Conservation (phyloP, 2,113 vertebrate species). For the Oophaga pumilio region DNA sequence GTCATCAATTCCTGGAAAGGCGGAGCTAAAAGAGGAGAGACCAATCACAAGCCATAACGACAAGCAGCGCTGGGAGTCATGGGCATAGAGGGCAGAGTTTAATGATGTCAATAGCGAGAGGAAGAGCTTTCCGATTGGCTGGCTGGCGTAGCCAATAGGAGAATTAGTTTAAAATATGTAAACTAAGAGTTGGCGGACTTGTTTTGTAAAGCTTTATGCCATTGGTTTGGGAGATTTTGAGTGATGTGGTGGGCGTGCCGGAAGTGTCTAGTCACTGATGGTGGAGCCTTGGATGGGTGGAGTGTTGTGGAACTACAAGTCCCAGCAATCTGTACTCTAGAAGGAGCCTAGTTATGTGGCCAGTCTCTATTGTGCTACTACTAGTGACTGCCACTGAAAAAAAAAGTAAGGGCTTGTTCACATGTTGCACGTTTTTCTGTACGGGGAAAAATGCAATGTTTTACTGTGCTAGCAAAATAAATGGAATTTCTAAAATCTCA, state of each 20-base stretch:
- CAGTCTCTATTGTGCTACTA: background rate
- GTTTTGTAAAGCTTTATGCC: background rate
- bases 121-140: conserved; percentile 6
- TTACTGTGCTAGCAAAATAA: too few relatives aligned
- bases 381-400: background rate
- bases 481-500: too few relatives aligned
- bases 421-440: too few relatives aligned
- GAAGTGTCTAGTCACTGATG: background rate
- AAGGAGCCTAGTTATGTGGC: background rate
- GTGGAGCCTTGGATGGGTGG: background rate
- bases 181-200: background rate
- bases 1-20: background rate
- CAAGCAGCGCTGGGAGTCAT: conserved; percentile 21
- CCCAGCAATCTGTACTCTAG: background rate
- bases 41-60: conserved; percentile 5
- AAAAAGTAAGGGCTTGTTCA: too few relatives aligned
- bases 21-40: background rate
- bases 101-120: conserved; percentile 2
- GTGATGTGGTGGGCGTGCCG: conserved; percentile 7
- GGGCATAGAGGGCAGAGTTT: conserved; percentile 10
- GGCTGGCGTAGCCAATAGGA: background rate
- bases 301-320: background rate
- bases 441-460: too few relatives aligned
- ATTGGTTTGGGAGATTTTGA: background rate
- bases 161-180: background rate